Conservation (phyloP, 1,140 invertebrate genomes). For the Drosophila pectinifera region DNA sequence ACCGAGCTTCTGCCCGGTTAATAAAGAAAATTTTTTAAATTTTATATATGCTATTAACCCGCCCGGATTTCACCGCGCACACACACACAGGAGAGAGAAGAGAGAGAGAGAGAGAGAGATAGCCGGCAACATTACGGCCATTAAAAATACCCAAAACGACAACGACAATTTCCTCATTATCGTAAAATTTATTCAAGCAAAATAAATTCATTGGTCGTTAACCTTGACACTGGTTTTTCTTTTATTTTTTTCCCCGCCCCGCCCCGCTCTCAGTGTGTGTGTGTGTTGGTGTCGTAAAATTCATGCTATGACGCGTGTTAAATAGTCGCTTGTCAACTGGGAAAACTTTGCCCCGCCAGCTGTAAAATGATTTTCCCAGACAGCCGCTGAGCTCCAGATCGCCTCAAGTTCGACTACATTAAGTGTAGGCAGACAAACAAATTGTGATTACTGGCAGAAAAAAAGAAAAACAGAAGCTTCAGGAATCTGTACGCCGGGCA, state of each 20-base stretch:
- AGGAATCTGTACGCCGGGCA: slow-evolving; percentile 48
- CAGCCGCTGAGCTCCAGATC: slow-evolving; percentile 32
- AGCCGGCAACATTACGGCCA: slow-evolving; percentile 74
- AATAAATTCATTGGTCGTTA: slow-evolving; percentile 85
- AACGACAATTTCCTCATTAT: slow-evolving; percentile 85
- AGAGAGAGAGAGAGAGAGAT: slow-evolving; percentile 22
- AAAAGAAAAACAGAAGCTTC: slow-evolving; percentile 23
- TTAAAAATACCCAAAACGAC: slow-evolving; percentile 85
- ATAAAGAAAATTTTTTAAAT: slow-evolving; percentile 34
- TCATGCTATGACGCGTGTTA: slow-evolving; percentile 79
- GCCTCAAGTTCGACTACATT: slow-evolving; percentile 46
- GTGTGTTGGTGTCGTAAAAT: slow-evolving; percentile 61
- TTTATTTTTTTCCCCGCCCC: slow-evolving; percentile 47
- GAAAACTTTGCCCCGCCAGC: slow-evolving; percentile 43
- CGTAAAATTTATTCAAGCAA: slow-evolving; percentile 85
- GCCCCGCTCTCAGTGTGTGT: slow-evolving; percentile 2
- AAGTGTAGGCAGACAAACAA: slow-evolving; percentile 52
- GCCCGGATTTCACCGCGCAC: too few relatives aligned
- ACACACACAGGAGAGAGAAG: slow-evolving; percentile 2
- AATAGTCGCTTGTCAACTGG: slow-evolving; percentile 79
- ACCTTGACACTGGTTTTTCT: slow-evolving; percentile 85
- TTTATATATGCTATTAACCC: slow-evolving; percentile 7
- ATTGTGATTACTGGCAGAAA: slow-evolving; percentile 66
- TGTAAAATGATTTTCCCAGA: slow-evolving; percentile 54
- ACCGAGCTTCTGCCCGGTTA: slow-evolving; percentile 14